A percentile compares a stretch with the other conserved stretches of the same genome.
Conservation (phyloP, 2,113 vertebrate species). For the Zapornia atra region DNA sequence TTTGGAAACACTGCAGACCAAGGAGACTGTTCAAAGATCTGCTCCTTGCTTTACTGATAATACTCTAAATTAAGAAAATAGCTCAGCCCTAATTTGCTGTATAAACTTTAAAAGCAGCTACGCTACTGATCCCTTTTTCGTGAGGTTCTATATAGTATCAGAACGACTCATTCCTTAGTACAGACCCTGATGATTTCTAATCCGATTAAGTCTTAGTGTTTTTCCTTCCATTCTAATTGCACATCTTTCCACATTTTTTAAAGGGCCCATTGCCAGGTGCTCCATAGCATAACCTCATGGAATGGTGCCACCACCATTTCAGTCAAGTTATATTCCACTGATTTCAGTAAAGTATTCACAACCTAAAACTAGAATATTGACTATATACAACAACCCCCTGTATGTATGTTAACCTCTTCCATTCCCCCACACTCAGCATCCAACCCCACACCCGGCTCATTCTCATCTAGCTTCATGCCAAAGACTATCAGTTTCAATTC, state of each 20-base stretch:
- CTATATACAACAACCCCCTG: neutral
- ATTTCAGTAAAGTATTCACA: neutral
- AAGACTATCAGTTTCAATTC: neutral
- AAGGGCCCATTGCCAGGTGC: neutral
- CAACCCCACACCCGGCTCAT: neutral
- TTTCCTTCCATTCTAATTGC: neutral
- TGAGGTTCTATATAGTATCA: neutral
- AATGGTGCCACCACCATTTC: neutral
- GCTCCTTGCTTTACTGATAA: neutral
- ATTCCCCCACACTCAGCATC: neutral
- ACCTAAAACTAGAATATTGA: neutral
- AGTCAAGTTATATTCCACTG: neutral
- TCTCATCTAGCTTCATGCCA: neutral
- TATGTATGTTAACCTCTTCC: neutral
- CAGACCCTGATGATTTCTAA: neutral
- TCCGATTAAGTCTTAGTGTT: neutral
- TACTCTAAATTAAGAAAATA: neutral
- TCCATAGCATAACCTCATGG: neutral
- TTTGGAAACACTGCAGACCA: neutral
- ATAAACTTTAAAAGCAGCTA: neutral
- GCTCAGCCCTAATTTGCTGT: neutral
- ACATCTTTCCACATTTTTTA: neutral
- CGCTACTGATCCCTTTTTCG: neutral
- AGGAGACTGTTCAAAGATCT: neutral
- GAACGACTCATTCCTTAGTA: neutral